Percentiles rank a stretch among this genome's conserved stretches.
Evolutionary conservation across 2,797 vertebrate species (phyloP).

Genomic region (Carapus acus): DNA sequence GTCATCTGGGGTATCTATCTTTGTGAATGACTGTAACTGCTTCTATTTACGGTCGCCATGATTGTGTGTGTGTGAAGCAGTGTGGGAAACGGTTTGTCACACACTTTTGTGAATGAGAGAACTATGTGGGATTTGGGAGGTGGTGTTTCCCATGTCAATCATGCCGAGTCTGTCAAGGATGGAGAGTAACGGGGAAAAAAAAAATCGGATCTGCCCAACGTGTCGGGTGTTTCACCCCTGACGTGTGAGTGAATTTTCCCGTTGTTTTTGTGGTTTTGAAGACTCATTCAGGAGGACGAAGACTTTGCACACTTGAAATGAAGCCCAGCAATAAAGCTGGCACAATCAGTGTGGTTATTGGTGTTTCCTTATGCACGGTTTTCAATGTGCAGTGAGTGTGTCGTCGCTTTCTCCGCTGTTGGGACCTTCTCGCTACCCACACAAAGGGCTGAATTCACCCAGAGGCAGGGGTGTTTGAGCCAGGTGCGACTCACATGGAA

Average conservation of each 20-base stretch:
- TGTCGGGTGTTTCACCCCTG: no score
- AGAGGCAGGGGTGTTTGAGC: slow-evolving; percentile 25
- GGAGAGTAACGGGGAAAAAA: no score
- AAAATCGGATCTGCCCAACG: no score
- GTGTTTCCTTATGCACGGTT: not conserved
- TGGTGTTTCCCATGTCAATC: slow-evolving; percentile 19
- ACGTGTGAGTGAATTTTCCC: no score
- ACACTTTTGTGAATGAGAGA: slow-evolving; percentile 45
- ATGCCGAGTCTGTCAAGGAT: no score
- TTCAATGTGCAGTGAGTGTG: slow-evolving; percentile 15
- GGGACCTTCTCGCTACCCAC: slow-evolving; percentile 12
- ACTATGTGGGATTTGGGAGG: slow-evolving; percentile 23
- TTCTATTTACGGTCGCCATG: slow-evolving; percentile 27
- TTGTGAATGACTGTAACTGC: slow-evolving; percentile 29
- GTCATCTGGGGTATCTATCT: slow-evolving; percentile 21
- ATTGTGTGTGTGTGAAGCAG: slow-evolving; percentile 11
- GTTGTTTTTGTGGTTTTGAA: no score
- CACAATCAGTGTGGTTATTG: not conserved
- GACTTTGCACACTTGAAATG: no score
- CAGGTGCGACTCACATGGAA: slow-evolving; percentile 51
- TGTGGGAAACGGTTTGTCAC: slow-evolving; percentile 38
- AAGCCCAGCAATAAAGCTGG: no score
- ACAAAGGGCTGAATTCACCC: slow-evolving; percentile 35
- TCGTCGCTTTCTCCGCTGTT: slow-evolving; percentile 15
- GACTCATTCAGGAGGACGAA: no score